Percentiles rank a stretch among this genome's conserved stretches.
Evolutionary conservation across 2,797 vertebrate genomes (phyloP).

Genomic region (Anniella stebbinsi): DNA sequence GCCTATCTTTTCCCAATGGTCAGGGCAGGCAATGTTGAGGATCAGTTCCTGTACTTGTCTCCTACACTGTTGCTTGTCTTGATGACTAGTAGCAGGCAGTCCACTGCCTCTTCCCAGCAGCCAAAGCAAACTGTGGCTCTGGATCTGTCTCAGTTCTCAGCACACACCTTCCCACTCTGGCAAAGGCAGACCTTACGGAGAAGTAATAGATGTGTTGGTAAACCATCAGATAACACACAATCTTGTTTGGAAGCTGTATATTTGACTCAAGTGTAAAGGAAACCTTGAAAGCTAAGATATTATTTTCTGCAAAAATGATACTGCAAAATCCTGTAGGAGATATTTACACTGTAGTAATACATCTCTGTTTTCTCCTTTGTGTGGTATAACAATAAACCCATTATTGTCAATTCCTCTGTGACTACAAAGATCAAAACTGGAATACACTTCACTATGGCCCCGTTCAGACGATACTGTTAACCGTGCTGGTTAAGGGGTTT

Average conservation of each 20-base stretch:
- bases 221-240: background rate
- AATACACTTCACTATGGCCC: background rate
- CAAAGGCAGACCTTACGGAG: background rate
- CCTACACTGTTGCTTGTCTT: background rate
- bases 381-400: background rate
- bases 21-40: background rate
- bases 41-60: background rate
- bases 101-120: background rate
- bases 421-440: background rate
- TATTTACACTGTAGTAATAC: background rate
- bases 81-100: background rate
- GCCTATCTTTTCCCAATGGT: background rate
- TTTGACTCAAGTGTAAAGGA: background rate
- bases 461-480: too few species aligned
- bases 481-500: too few species aligned
- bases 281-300: background rate
- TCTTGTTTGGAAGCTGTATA: background rate
- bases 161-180: too few species aligned
- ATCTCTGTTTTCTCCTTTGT: background rate
- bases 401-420: background rate
- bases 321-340: background rate
- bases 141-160: background rate
- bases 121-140: background rate
- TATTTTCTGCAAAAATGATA: background rate
- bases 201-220: background rate